Base-by-base conservation (phyloP, 2,888 invertebrate genomes). In the Lomographa bimaculata region DNA sequence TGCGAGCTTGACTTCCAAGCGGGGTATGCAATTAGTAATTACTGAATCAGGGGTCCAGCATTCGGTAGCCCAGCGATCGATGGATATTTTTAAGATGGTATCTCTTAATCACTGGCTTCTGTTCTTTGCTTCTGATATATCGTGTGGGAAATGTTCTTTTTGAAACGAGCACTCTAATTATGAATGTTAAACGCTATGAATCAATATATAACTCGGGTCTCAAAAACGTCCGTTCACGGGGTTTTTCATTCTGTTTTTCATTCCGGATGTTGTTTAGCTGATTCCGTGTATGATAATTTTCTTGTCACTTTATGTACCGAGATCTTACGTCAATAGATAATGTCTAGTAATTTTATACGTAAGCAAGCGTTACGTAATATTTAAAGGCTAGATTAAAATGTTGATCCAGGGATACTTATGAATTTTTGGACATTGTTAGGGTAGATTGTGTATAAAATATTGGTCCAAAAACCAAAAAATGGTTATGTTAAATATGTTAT, bases 21-120 rank as follows among this genome's bases (percentile, higher is more conserved):
- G 42, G 40, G 39, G 35, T 35, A 32, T 57, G n/a, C n/a, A 14
- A 14, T 14, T 3, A 3, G 36, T 60, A 46, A 60, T 62, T 60
- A 60, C 46, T 3, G 32, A 17, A 28, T 26, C 33, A 34, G 48
- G 50, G 50, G 45, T 36, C 41, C 32, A 53, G 51, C 43, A 44
- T 57, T 54, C 55, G 51, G 57, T 54, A 60, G 57, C 57, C 48
- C 34, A 25, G 43, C 46, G 50, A 52, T 50, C 49, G 48, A 50
- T 47, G 46, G 37, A 35, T 40, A 52, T 54, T 54, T 52, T 48
- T 46, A 47, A 48, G 50, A 37, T 40, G 44, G 21, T 24, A 42
- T 42, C 42, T 21, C 14, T 23, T 48, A 46, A 46, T 44, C 45
- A 34, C 18, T 35, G 50, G 49, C 46, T 43, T 45, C 45, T 46